phyloP scores from a whole-genome alignment of 2,113 vertebrate genomes.

The Ancistrus triradiatus region DNA sequence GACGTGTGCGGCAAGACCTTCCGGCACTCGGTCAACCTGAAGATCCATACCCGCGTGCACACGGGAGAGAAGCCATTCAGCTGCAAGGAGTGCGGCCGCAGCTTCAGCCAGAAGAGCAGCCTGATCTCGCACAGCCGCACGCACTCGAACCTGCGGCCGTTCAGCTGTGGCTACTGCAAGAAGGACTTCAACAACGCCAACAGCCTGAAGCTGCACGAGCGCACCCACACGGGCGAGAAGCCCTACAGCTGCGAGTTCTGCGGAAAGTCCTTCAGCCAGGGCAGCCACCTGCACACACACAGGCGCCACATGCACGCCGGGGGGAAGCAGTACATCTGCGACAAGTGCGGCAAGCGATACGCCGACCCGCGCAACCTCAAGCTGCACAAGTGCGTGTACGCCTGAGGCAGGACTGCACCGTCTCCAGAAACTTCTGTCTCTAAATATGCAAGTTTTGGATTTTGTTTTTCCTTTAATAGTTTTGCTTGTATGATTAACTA shows the following conservation, averaged over 20 bases:
- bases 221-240: slow-evolving; percentile 66
- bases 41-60: slow-evolving; percentile 67
- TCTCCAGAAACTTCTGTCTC: too few species aligned
- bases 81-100: slow-evolving; percentile 64
- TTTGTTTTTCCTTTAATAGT: too few species aligned
- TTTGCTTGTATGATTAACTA: too few species aligned
- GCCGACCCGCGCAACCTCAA: slow-evolving; percentile 66
- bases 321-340: slow-evolving; percentile 70
- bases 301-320: slow-evolving; percentile 64
- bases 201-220: slow-evolving; percentile 67
- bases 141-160: slow-evolving; percentile 60
- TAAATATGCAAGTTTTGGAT: too few species aligned
- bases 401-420: too few species aligned
- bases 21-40: slow-evolving; percentile 65
- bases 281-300: slow-evolving; percentile 69
- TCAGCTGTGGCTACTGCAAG: slow-evolving; percentile 55
- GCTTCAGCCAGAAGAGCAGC: slow-evolving; percentile 71
- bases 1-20: slow-evolving; percentile 66
- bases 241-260: slow-evolving; percentile 65
- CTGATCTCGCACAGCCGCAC: slow-evolving; percentile 63
- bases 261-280: slow-evolving; percentile 64
- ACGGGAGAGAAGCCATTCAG: slow-evolving; percentile 66
- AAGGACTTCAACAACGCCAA: slow-evolving; percentile 68
- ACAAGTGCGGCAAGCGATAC: slow-evolving; percentile 67
- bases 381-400: slow-evolving; percentile 67